A percentile compares a stretch with the other conserved stretches of the same genome.
Conservation (phyloP, 2,113 vertebrate genomes). For the Oreochromis aureus region DNA sequence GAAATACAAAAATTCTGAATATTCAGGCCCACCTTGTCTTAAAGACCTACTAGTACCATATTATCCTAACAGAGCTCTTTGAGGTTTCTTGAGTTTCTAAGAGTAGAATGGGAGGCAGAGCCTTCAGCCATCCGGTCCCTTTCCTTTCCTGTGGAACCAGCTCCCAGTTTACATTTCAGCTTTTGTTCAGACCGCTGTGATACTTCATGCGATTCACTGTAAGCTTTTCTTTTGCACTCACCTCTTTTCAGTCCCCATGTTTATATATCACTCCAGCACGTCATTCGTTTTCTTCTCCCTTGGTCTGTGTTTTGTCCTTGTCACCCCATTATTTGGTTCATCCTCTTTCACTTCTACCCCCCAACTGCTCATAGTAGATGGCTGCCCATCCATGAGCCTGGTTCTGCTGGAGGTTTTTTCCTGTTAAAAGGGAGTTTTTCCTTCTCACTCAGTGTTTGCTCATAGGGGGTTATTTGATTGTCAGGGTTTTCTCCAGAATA, state of each 20-base stretch:
- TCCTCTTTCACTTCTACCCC: neutral
- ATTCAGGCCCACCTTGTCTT: neutral
- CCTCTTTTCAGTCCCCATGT: neutral
- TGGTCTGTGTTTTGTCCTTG: neutral
- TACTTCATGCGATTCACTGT: neutral
- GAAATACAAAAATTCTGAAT: neutral
- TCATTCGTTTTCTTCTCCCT: neutral
- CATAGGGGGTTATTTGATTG: neutral
- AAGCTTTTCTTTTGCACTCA: neutral
- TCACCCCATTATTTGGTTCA: neutral
- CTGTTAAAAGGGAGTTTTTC: neutral
- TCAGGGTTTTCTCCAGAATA: neutral
- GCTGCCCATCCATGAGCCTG: neutral
- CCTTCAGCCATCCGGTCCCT: neutral
- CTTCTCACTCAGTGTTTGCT: neutral
- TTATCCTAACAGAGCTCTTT: neutral
- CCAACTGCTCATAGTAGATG: neutral
- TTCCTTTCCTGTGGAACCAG: neutral
- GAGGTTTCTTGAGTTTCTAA: neutral
- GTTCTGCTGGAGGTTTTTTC: neutral
- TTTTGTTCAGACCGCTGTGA: neutral
- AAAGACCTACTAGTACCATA: neutral
- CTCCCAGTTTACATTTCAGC: neutral
- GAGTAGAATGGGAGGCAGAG: neutral
- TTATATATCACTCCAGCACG: neutral